Conservation (phyloP, 2,797 vertebrate species). For the Crenuchus spilurus region DNA sequence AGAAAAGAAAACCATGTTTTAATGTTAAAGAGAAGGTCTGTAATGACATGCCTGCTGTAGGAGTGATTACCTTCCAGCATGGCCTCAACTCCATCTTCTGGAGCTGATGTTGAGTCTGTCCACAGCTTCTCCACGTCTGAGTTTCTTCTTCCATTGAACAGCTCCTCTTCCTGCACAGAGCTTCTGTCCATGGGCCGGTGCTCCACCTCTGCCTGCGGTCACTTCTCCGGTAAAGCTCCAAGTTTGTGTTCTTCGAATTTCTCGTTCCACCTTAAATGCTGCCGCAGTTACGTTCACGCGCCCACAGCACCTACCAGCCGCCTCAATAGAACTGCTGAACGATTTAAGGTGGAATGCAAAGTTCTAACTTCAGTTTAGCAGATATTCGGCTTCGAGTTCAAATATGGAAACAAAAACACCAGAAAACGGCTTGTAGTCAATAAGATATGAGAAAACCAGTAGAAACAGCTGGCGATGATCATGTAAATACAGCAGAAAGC, state of each 20-base stretch:
- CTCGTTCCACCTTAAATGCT: neutral
- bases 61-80: conserved; percentile 75
- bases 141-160: conserved; percentile 81
- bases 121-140: conserved; percentile 80
- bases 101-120: conserved; percentile 79
- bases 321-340: neutral
- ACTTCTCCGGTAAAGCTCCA: no score
- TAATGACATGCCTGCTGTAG: neutral
- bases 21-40: neutral
- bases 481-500: no score
- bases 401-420: no score
- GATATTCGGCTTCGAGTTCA: no score
- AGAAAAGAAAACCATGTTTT: neutral
- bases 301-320: no score
- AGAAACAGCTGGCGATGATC: no score
- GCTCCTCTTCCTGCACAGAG: conserved; percentile 81
- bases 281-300: no score
- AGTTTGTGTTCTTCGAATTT: neutral
- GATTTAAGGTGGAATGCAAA: neutral
- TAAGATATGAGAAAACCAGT: no score
- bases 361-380: neutral
- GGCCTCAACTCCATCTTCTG: conserved; percentile 77
- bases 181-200: neutral
- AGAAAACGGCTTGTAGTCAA: no score
- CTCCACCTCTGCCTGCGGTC: no score